Conservation (phyloP, 2,888 invertebrate species). For the Ormia ochracea region DNA sequence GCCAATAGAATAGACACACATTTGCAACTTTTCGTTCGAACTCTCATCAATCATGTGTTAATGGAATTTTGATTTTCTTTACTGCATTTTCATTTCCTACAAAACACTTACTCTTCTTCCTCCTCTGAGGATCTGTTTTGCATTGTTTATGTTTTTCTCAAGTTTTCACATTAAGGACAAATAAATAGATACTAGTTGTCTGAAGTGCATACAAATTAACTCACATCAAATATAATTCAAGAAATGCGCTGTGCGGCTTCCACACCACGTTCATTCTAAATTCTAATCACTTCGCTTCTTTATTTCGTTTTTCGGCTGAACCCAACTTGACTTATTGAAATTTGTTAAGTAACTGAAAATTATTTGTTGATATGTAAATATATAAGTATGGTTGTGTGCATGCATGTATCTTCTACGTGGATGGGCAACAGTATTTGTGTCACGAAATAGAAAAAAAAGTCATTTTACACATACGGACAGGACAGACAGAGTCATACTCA, state of each 20-base stretch:
- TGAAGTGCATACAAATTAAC: conserved; percentile 26
- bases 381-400: no score
- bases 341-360: conserved; percentile 73
- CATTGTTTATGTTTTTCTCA: background rate
- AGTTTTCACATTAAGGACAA: no score
- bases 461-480: conserved; percentile 34
- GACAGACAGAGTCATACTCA: conserved; percentile 30
- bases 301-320: conserved; percentile 7
- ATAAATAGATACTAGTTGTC: no score
- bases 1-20: background rate
- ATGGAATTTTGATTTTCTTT: background rate
- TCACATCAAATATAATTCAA: conserved; percentile 53
- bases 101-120: background rate
- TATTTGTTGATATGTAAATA: conserved; percentile 33
- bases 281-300: conserved; percentile 12
- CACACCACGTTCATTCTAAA: conserved; percentile 24
- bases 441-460: conserved; percentile 49
- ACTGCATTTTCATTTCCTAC: background rate
- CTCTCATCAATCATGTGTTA: background rate
- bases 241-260: conserved; percentile 26
- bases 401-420: no score
- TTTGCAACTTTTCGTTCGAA: background rate
- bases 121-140: conserved; percentile 2
- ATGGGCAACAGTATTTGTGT: background rate
- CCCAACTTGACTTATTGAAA: conserved; percentile 69